Conservation (phyloP, 2,888 invertebrate genomes). For the Zelleria hepariella region DNA sequence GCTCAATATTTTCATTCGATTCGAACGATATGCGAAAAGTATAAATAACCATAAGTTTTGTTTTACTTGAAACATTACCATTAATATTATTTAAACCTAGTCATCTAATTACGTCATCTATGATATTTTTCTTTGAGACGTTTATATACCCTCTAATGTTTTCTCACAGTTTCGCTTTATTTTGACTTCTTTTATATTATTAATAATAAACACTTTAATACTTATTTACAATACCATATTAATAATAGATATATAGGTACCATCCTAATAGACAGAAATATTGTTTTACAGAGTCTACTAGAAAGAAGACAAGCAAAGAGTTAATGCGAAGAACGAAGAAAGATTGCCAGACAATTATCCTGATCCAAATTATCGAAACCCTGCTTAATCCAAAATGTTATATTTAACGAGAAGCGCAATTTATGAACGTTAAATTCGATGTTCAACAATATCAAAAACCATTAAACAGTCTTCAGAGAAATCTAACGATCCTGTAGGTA, state of each 20-base stretch:
- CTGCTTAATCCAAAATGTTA: constrained; percentile 61
- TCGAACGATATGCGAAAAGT: constrained; percentile 14
- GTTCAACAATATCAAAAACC: background rate
- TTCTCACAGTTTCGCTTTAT: constrained; percentile 72
- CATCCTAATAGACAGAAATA: constrained; percentile 2
- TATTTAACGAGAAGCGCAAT: background rate
- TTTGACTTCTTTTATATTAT: constrained; percentile 66
- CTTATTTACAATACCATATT: constrained; percentile 39
- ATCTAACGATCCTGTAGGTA: background rate
- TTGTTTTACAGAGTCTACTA: background rate
- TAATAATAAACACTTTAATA: constrained; percentile 53
- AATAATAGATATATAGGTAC: constrained; percentile 23
- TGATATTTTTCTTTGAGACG: constrained; percentile 63
- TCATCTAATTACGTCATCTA: constrained; percentile 61
- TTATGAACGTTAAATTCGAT: constrained; percentile 2
- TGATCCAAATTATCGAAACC: constrained; percentile 31
- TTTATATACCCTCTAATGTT: constrained; percentile 59
- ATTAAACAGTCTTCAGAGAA: background rate
- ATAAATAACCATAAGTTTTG: constrained; percentile 41
- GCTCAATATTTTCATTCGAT: background rate
- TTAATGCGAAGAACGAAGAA: background rate
- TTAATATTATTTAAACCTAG: constrained; percentile 39
- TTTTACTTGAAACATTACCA: constrained; percentile 17
- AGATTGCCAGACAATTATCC: no score
- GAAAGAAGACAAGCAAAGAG: background rate